Percentiles rank a stretch among this genome's conserved stretches.
Conservation (phyloP, 2,888 invertebrate species). For the Steromphala cineraria region DNA sequence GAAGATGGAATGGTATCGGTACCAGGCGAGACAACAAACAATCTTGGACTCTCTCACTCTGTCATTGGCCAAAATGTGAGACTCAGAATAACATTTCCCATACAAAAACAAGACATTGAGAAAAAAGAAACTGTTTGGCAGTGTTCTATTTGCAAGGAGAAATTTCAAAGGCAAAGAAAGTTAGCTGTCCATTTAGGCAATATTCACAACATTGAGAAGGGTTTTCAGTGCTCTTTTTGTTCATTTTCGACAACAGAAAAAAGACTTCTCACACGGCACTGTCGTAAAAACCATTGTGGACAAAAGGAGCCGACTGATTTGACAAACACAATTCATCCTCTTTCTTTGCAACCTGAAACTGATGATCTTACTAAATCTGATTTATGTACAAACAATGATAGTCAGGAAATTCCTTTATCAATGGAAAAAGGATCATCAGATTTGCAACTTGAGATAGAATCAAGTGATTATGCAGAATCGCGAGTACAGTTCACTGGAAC, state of each 20-base stretch:
- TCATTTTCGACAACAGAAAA: conserved; percentile 18
- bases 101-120: not conserved
- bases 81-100: conserved; percentile 36
- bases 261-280: conserved; percentile 26
- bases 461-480: not conserved
- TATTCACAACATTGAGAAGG: conserved; percentile 25
- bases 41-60: conserved; percentile 18
- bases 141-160: conserved; percentile 31
- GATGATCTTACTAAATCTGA: not conserved
- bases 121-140: not conserved
- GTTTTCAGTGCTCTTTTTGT: conserved; percentile 30
- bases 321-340: not conserved
- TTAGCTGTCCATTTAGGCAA: conserved; percentile 32
- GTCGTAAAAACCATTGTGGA: conserved; percentile 3
- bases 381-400: not conserved
- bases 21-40: not conserved
- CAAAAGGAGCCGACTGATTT: not conserved
- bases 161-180: conserved; percentile 34
- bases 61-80: conserved; percentile 38
- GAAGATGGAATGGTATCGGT: conserved; percentile 38
- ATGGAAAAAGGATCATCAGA: not conserved
- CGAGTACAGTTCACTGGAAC: not conserved
- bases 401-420: not conserved
- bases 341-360: no score
- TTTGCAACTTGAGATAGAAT: not conserved